These are phyloP conservation scores for Channallabes apus DNA, from an alignment of 2,797 vertebrate genomes.

Conservation along the genomic window DNA sequence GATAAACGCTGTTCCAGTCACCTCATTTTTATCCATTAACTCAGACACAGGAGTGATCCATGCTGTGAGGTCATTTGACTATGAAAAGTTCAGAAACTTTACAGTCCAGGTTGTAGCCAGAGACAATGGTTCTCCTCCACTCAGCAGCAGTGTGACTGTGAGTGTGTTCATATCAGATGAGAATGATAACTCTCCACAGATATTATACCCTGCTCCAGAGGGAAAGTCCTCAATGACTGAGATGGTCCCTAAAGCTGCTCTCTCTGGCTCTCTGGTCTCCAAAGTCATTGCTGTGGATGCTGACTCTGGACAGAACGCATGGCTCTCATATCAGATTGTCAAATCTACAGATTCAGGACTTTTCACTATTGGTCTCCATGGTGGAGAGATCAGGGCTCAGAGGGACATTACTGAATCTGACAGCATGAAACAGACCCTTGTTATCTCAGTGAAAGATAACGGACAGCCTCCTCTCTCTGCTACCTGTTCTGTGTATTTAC, in stretches of 20 bases:
- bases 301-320: slow-evolving; percentile 49
- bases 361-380: too few relatives aligned
- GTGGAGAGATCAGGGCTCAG: too few relatives aligned
- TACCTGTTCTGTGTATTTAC: too few relatives aligned
- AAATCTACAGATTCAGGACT: too few relatives aligned
- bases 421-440: too few relatives aligned
- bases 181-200: slow-evolving; percentile 72
- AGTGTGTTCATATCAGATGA: slow-evolving; percentile 69
- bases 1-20: too few relatives aligned
- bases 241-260: slow-evolving; percentile 46
- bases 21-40: too few relatives aligned
- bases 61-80: too few relatives aligned
- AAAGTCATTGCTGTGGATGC: slow-evolving; percentile 54
- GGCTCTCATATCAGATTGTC: too few relatives aligned
- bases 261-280: slow-evolving; percentile 46
- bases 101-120: slow-evolving; percentile 47
- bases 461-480: too few relatives aligned
- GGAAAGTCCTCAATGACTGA: slow-evolving; percentile 56
- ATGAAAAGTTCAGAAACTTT: slow-evolving; percentile 61
- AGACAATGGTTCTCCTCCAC: slow-evolving; percentile 43
- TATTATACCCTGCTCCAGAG: slow-evolving; percentile 55
- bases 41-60: slow-evolving; percentile 30
- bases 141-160: slow-evolving; percentile 57
- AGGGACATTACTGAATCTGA: too few relatives aligned
- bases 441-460: too few relatives aligned